Percentiles rank a stretch among this genome's conserved stretches.
Conservation (phyloP, 2,113 vertebrate genomes). For the Regulus satrapa region DNA sequence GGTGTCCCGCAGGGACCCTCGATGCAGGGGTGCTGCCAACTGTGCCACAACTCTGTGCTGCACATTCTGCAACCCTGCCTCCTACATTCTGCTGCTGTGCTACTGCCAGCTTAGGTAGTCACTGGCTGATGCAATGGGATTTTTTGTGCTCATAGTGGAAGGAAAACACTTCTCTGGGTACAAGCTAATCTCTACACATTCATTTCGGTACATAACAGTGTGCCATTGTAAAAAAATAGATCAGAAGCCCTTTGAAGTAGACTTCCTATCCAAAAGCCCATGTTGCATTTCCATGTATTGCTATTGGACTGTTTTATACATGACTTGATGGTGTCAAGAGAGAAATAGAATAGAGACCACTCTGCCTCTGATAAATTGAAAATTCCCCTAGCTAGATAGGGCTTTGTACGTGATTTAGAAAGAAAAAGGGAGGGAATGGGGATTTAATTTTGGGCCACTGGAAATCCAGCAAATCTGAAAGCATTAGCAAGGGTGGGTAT, state of each 20-base stretch:
- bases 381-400: background rate
- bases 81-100: background rate
- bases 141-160: too few relatives aligned
- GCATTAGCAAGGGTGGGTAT: background rate
- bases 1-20: rapidly evolving
- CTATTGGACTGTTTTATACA: background rate
- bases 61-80: too few relatives aligned
- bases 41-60: rapidly evolving
- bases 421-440: background rate
- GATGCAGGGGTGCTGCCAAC: rapidly evolving
- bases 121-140: rapidly evolving
- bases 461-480: background rate
- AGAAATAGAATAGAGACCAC: background rate
- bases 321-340: background rate
- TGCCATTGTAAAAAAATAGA: background rate
- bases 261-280: background rate
- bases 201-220: background rate
- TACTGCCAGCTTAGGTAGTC: rapidly evolving
- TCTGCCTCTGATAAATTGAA: background rate
- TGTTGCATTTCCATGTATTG: background rate
- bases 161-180: background rate
- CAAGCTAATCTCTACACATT: background rate
- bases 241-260: background rate
- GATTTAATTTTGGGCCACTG: background rate
- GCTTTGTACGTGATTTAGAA: background rate